These are phyloP conservation scores for Tetragnatha versicolor DNA, from an alignment of 1,140 invertebrate species.

Conservation along the genomic window DNA sequence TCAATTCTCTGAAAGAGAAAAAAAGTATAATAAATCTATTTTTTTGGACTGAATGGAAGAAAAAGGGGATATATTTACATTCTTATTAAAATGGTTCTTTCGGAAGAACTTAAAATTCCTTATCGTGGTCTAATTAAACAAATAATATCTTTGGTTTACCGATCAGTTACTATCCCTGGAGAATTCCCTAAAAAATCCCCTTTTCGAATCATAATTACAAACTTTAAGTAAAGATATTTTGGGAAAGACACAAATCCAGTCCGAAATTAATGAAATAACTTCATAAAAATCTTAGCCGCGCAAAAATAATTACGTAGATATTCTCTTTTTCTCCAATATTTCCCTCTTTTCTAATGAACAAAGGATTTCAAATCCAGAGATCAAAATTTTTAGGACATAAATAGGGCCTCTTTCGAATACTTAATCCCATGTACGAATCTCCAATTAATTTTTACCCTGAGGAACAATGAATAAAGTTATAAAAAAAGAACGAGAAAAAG, in stretches of 20 bases:
- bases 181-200: not conserved
- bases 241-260: not conserved
- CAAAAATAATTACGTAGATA: not conserved
- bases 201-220: not conserved
- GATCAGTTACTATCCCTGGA: not conserved
- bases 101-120: not conserved
- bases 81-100: not conserved
- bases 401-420: not conserved
- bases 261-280: constrained; percentile 21
- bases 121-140: constrained; percentile 20
- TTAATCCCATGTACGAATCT: constrained; percentile 31
- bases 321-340: not conserved
- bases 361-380: constrained; percentile 10
- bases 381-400: constrained; percentile 20
- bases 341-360: not conserved
- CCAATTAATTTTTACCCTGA: constrained; percentile 37
- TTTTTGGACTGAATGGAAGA: no score
- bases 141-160: not conserved
- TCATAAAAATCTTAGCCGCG: not conserved
- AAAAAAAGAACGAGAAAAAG: constrained; percentile 1
- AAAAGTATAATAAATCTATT: no score
- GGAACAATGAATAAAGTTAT: constrained; percentile 47
- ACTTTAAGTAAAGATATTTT: not conserved
- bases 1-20: no score
- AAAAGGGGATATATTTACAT: no score